Evolutionary conservation across 2,113 vertebrate genomes (phyloP).

Genomic region (Donacobius atricapilla): DNA sequence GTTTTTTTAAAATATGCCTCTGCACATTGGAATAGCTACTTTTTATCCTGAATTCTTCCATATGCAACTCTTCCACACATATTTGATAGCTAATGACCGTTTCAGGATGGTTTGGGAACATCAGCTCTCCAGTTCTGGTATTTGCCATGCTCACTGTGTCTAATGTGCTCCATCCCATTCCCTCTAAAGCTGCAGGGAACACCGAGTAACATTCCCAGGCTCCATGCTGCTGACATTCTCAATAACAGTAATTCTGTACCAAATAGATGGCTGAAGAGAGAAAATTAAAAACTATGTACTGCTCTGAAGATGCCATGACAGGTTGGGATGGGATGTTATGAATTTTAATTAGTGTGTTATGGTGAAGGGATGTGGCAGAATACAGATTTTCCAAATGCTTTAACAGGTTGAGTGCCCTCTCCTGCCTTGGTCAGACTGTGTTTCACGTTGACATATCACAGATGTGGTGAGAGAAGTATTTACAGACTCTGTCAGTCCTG

Average conservation of each 20-base stretch:
- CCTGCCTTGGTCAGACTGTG: background rate
- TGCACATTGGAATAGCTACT: background rate
- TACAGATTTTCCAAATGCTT: background rate
- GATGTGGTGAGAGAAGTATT: background rate
- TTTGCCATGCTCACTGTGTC: background rate
- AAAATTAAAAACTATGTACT: background rate
- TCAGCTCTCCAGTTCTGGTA: background rate
- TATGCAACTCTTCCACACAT: background rate
- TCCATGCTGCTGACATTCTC: background rate
- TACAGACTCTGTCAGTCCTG: background rate
- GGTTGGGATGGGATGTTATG: background rate
- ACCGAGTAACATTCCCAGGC: background rate
- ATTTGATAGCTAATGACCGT: background rate
- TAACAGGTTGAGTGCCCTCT: background rate
- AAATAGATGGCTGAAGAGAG: background rate
- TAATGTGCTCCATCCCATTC: background rate
- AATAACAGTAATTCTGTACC: background rate
- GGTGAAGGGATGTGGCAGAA: background rate
- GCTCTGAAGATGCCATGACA: background rate
- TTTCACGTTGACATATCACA: background rate
- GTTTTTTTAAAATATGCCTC: background rate
- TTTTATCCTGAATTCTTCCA: background rate
- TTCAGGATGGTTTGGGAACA: background rate
- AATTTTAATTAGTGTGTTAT: background rate
- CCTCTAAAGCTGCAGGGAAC: background rate